Evolutionary conservation across 2,888 invertebrate genomes (phyloP).

Genomic region (Brachyptera putata): DNA sequence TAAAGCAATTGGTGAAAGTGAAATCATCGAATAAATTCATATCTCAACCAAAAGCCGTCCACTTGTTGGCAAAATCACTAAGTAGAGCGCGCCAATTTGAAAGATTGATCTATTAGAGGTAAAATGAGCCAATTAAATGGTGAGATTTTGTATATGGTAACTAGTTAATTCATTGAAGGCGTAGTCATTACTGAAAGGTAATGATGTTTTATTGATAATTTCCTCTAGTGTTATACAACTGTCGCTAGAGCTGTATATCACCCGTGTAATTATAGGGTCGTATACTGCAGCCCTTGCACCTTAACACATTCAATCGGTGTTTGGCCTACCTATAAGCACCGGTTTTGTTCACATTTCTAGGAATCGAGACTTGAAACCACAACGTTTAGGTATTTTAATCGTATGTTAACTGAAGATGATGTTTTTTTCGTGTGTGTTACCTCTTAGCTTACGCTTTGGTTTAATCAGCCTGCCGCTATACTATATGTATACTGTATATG

Average conservation of each 20-base stretch:
- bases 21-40: not conserved
- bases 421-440: not conserved
- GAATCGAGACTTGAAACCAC: slow-evolving; percentile 1
- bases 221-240: slow-evolving; percentile 4
- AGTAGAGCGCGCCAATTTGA: not conserved
- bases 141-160: too few species aligned
- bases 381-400: slow-evolving; percentile 22
- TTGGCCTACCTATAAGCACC: slow-evolving; percentile 3
- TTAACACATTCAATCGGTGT: not conserved
- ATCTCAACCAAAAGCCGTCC: too few species aligned
- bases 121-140: not conserved
- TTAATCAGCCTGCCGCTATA: slow-evolving; percentile 3
- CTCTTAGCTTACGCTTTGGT: not conserved
- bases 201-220: slow-evolving; percentile 14
- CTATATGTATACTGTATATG: not conserved
- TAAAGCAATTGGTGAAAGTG: too few species aligned
- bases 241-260: not conserved
- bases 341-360: slow-evolving; percentile 1
- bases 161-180: slow-evolving; percentile 2
- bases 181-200: not conserved
- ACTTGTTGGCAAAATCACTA: too few species aligned
- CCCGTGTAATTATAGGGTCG: slow-evolving; percentile 16
- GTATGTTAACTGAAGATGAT: slow-evolving; percentile 18
- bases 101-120: not conserved
- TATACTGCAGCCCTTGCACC: not conserved